These are phyloP conservation scores for Psammodynastes pulverulentus DNA, from an alignment of 2,113 vertebrate genomes.

Conservation along the genomic window DNA sequence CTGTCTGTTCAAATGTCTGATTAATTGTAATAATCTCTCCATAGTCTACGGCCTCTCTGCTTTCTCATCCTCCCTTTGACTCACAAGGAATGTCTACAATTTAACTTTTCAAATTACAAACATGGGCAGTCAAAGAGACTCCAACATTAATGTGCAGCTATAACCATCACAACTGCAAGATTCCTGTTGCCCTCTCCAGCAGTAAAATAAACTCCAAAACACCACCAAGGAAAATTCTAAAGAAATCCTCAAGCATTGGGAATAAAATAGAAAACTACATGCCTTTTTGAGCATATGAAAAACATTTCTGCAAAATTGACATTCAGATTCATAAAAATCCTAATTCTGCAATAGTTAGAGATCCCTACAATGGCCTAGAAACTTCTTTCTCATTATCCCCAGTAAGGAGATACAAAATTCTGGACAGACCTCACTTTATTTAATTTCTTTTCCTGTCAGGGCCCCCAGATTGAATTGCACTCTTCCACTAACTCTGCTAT, in stretches of 20 bases:
- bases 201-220: background rate
- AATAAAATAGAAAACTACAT: background rate
- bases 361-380: background rate
- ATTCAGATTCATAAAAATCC: background rate
- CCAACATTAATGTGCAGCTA: background rate
- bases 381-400: background rate
- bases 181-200: background rate
- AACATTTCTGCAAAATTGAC: background rate
- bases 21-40: background rate
- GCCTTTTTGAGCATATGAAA: background rate
- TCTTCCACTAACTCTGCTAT: background rate
- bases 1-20: background rate
- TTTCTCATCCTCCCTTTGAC: background rate
- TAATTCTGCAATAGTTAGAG: background rate
- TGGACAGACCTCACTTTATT: background rate
- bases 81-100: background rate
- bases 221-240: background rate
- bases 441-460: background rate
- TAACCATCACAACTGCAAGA: background rate
- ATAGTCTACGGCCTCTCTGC: background rate
- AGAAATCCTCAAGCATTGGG: background rate
- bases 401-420: background rate
- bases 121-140: background rate
- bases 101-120: background rate
- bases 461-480: background rate